Conservation (phyloP, 2,888 invertebrate genomes). For the Stramonita haemastoma region DNA sequence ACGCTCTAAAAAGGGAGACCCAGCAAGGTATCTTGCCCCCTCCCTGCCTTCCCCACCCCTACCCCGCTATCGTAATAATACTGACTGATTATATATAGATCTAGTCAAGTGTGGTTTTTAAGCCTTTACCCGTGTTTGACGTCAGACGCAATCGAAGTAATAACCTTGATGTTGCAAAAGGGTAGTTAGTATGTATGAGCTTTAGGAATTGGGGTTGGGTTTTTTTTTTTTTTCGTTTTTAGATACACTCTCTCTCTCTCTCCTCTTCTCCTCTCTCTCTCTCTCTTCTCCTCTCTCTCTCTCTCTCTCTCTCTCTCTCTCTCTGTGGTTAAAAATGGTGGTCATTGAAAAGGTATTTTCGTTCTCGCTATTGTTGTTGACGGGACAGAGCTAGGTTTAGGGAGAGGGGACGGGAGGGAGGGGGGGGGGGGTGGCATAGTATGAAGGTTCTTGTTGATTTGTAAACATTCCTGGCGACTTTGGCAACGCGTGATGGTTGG, state of each 20-base stretch:
- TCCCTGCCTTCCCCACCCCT: too few relatives aligned
- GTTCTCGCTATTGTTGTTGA: too few relatives aligned
- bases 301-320: not conserved
- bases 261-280: not conserved
- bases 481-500: too few relatives aligned
- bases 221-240: not conserved
- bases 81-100: not conserved
- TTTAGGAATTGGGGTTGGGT: not conserved
- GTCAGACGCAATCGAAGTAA: not conserved
- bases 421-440: too few relatives aligned
- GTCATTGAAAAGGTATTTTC: too few relatives aligned
- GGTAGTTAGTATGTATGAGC: not conserved
- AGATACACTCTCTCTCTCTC: not conserved
- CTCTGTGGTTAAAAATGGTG: not conserved
- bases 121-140: not conserved
- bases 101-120: not conserved
- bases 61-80: too few relatives aligned
- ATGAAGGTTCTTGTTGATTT: too few relatives aligned
- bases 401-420: too few relatives aligned
- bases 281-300: not conserved
- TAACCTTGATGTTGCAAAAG: not conserved
- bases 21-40: too few relatives aligned
- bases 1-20: too few relatives aligned
- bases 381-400: too few relatives aligned
- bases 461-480: too few relatives aligned